Base-by-base conservation (phyloP, 2,888 invertebrate genomes). In the Elmis aenea region DNA sequence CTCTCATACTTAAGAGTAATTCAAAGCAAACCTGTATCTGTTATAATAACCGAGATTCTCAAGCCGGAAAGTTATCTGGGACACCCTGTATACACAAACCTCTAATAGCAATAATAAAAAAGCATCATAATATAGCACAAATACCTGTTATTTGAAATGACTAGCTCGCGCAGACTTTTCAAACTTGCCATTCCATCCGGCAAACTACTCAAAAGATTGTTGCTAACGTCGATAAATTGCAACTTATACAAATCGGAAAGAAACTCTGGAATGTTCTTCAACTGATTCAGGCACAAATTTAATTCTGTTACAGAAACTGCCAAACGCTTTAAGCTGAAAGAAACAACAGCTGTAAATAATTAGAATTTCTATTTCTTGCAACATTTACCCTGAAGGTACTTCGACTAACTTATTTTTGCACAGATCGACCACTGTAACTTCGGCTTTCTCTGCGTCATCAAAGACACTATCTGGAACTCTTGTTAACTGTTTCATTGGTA, bases 81-180 rank as follows among this genome's bases (percentile, higher is more conserved):
- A n/a, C n/a, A n/a, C n/a, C n/a, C n/a, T n/a, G n/a, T n/a, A n/a
- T n/a, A n/a, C n/a, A n/a, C n/a, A n/a, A n/a, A n/a, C n/a, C n/a
- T n/a, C n/a, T n/a, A n/a, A n/a, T n/a, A n/a, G n/a, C n/a, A n/a
- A n/a, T n/a, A n/a, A n/a, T 16, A 26, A 33, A 12, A 37, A 23
- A 31, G 32, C 23, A 4, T 13, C 13, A 36, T 18, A 18, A 18
- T 18, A 6, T 6, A 18, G 18, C 8, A 65, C 69, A n/a, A n/a
- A 66, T 61, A 90, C 91, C 77, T 84, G 68, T 93, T 93, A 59
- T 80, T 82, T 3, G 84, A 81, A 52, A 93, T 74, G 51, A 85
- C 81, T 4, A 93, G 71, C 67, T 92, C 91, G 50, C 88, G 74
- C 46, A 93, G 62, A 31, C 77, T 69, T 34, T 76, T 75, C 46